Conservation (phyloP, 1,140 invertebrate species). For the Linepithema humile region DNA sequence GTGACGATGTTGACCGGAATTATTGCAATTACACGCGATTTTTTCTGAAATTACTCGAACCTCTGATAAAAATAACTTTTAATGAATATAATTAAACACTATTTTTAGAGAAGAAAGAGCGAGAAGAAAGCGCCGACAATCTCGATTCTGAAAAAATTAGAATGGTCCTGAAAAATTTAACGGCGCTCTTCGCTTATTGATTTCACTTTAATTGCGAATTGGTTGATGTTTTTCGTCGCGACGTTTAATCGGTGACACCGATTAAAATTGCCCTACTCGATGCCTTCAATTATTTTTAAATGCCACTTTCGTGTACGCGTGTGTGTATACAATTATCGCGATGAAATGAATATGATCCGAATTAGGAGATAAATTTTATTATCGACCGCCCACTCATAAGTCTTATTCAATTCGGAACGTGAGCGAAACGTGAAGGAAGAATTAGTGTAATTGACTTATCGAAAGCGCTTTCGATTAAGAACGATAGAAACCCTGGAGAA, state of each 20-base stretch:
- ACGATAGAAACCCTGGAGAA: neutral
- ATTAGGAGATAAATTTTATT: slow-evolving; percentile 13
- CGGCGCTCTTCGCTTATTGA: slow-evolving; percentile 3
- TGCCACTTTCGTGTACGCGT: neutral
- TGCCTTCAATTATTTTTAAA: slow-evolving; percentile 29
- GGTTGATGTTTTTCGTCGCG: slow-evolving; percentile 1
- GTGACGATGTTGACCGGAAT: neutral
- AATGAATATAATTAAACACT: neutral
- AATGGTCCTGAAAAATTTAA: neutral
- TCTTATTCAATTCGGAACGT: neutral
- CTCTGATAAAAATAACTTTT: neutral
- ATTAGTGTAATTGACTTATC: neutral
- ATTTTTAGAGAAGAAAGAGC: neutral
- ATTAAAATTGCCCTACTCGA: neutral
- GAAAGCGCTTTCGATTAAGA: neutral
- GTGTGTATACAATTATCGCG: neutral
- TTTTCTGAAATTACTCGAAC: neutral
- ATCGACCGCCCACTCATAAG: neutral
- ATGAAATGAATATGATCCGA: slow-evolving; percentile 18
- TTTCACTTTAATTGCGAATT: slow-evolving; percentile 28
- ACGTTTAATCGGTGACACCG: slow-evolving; percentile 2
- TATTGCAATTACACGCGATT: slow-evolving; percentile 14
- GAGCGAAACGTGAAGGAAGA: neutral
- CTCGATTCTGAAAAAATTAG: neutral
- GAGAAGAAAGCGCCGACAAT: neutral